phyloP scores from a whole-genome alignment of 2,113 vertebrate genomes.

The Leptosomus discolor region DNA sequence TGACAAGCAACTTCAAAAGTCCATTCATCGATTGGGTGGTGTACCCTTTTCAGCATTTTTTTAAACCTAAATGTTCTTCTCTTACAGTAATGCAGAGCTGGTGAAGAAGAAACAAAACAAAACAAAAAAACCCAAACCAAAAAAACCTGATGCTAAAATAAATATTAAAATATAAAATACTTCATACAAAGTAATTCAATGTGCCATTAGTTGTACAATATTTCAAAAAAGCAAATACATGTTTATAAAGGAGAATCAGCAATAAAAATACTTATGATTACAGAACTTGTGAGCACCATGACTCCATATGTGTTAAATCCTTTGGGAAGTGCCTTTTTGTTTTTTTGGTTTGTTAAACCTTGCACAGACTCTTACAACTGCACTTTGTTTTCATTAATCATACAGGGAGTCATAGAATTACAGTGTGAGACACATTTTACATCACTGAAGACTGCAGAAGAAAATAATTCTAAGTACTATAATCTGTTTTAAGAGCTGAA shows the following conservation, averaged over 20 bases:
- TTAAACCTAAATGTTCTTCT: slow-evolving; percentile 66
- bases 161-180: slow-evolving; percentile 83
- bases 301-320: slow-evolving; percentile 73
- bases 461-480: slow-evolving; percentile 72
- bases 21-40: slow-evolving; percentile 75
- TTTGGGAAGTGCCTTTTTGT: slow-evolving; percentile 79
- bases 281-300: slow-evolving; percentile 75
- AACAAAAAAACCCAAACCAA: slow-evolving; percentile 38
- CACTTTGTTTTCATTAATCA: slow-evolving; percentile 57
- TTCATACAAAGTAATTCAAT: slow-evolving; percentile 80
- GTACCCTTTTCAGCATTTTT: slow-evolving; percentile 74
- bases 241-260: slow-evolving; percentile 75
- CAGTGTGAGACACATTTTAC: slow-evolving; percentile 75
- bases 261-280: slow-evolving; percentile 74
- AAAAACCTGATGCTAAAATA: slow-evolving; percentile 77
- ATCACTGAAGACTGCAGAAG: slow-evolving; percentile 70
- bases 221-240: slow-evolving; percentile 76
- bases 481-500: slow-evolving; percentile 73
- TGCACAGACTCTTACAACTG: slow-evolving; percentile 72
- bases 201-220: slow-evolving; percentile 80
- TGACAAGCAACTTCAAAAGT: slow-evolving; percentile 82
- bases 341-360: slow-evolving; percentile 78
- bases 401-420: slow-evolving; percentile 76
- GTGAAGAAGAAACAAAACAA: slow-evolving; percentile 62
- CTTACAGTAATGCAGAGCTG: slow-evolving; percentile 76